These are phyloP conservation scores for Nothura maculosa DNA, from an alignment of 2,797 vertebrate species.

Conservation along the genomic window DNA sequence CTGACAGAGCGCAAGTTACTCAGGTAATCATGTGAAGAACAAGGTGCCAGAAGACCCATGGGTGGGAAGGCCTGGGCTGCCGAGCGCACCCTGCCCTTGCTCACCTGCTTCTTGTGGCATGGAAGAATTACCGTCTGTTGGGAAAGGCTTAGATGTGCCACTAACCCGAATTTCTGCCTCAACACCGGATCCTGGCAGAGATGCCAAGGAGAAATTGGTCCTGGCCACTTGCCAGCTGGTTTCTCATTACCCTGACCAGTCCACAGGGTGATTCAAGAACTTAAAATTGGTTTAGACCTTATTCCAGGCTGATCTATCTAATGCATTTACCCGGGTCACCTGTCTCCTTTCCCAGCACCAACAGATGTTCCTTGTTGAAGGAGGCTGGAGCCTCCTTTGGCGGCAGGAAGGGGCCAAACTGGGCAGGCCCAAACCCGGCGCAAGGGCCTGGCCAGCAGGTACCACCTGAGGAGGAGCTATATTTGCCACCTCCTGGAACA, in stretches of 20 bases:
- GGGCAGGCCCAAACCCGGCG: background rate
- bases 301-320: background rate
- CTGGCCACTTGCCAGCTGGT: background rate
- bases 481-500: constrained; percentile 47
- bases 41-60: background rate
- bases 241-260: background rate
- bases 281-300: background rate
- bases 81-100: accelerated
- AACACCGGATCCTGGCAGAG: background rate
- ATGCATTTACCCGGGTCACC: background rate
- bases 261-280: background rate
- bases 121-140: background rate
- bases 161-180: background rate
- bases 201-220: background rate
- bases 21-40: accelerated
- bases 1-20: background rate
- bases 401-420: background rate
- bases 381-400: background rate
- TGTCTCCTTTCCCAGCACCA: background rate
- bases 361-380: background rate
- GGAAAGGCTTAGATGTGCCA: background rate
- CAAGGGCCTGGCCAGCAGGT: background rate
- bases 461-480: background rate
- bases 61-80: background rate
- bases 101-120: background rate